phyloP scores from a whole-genome alignment of 2,888 invertebrate species.

The Scaptomyza parva region DNA sequence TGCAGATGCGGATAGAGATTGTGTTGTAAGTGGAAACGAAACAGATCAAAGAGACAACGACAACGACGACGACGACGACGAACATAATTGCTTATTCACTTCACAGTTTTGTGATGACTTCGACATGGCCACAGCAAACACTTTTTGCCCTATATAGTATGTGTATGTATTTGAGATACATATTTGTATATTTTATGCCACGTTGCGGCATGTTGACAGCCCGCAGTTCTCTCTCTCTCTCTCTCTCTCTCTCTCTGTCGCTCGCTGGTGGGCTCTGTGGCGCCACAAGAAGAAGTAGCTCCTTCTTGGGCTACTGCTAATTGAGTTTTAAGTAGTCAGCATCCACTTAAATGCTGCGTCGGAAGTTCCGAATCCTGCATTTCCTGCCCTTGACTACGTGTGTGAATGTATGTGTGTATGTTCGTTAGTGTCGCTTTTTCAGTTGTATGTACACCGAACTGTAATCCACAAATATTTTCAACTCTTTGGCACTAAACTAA shows the following conservation, averaged over 20 bases:
- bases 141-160: constrained; percentile 41
- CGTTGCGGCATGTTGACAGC: constrained; percentile 44
- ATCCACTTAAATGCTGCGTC: constrained; percentile 68
- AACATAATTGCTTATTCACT: constrained; percentile 81
- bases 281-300: constrained; percentile 61
- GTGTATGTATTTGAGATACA: constrained; percentile 17
- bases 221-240: no score
- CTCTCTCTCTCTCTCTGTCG: no score
- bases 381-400: constrained; percentile 57
- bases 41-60: constrained; percentile 79
- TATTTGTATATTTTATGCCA: constrained; percentile 57
- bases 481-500: constrained; percentile 72
- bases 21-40: constrained; percentile 59
- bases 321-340: constrained; percentile 73
- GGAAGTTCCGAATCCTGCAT: constrained; percentile 59
- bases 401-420: background rate
- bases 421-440: background rate
- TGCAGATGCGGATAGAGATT: constrained; percentile 19
- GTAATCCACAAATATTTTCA: constrained; percentile 76
- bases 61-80: constrained; percentile 10
- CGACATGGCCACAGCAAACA: constrained; percentile 58
- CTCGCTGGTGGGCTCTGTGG: constrained; percentile 59
- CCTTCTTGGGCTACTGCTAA: constrained; percentile 57
- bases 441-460: constrained; percentile 42
- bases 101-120: constrained; percentile 76